Percentiles rank a stretch among this genome's conserved stretches.
phyloP scores from a whole-genome alignment of 2,797 vertebrate species.

The Hemitrygon akajei region DNA sequence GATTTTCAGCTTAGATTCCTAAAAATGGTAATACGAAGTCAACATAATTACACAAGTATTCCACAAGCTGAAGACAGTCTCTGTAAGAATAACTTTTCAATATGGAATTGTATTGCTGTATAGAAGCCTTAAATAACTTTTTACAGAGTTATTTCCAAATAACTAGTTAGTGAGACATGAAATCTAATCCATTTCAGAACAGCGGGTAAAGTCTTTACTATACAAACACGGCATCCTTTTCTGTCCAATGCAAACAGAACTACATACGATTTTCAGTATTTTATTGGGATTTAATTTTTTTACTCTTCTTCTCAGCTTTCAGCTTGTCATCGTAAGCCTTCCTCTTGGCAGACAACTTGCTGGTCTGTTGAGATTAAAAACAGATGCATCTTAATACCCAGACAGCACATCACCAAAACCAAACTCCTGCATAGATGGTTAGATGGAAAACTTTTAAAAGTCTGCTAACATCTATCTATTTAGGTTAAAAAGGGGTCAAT shows the following conservation, averaged over 20 bases:
- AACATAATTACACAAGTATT: neutral
- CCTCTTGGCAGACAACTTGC: constrained; percentile 85
- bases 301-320: constrained; percentile 68
- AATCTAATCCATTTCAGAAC: neutral
- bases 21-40: neutral
- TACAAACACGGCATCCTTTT: neutral
- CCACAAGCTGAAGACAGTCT: neutral
- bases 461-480: no score
- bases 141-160: neutral
- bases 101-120: neutral
- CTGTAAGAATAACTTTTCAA: neutral
- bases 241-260: neutral
- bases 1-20: neutral
- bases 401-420: neutral
- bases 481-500: no score
- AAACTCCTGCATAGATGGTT: neutral
- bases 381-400: neutral
- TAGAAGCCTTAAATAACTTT: neutral
- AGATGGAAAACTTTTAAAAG: no score
- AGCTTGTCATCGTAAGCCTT: constrained; percentile 75
- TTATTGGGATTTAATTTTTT: constrained; percentile 49
- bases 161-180: neutral
- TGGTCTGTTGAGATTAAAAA: constrained; percentile 63
- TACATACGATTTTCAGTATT: neutral
- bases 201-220: neutral